These are phyloP conservation scores for Miniopterus natalensis DNA, from an alignment of 2,113 vertebrate species.

Conservation along the genomic window DNA sequence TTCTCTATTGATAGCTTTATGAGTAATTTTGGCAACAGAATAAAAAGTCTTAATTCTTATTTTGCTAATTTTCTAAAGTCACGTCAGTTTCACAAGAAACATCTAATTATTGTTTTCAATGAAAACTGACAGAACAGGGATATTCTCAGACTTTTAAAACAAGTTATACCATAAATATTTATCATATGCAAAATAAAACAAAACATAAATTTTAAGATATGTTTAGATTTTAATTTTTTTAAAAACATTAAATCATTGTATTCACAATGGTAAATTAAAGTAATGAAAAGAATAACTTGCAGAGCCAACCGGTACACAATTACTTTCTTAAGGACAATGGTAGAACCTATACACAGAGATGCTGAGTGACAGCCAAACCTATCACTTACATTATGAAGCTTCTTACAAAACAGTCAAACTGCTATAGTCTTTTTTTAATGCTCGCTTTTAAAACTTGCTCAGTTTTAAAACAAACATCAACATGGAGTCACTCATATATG, in stretches of 20 bases:
- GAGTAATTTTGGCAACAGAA: slow-evolving; percentile 50
- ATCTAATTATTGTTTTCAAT: slow-evolving; percentile 41
- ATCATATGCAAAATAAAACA: slow-evolving; percentile 42
- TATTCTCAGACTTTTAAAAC: slow-evolving; percentile 61
- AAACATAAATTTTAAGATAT: slow-evolving; percentile 40
- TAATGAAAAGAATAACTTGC: slow-evolving; percentile 39
- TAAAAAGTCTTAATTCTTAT: slow-evolving; percentile 52
- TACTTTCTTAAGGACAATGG: slow-evolving; percentile 7
- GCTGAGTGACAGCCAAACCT: background rate
- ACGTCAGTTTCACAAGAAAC: slow-evolving; percentile 51
- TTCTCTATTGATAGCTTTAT: slow-evolving; percentile 28
- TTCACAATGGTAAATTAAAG: slow-evolving; percentile 10
- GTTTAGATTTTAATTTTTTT: slow-evolving; percentile 39
- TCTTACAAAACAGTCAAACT: slow-evolving; percentile 15
- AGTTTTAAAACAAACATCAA: slow-evolving; percentile 9
- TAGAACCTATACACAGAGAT: background rate
- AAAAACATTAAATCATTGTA: slow-evolving; percentile 39
- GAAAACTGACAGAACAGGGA: background rate
- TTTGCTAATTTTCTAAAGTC: slow-evolving; percentile 64
- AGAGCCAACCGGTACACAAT: background rate
- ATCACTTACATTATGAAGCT: background rate
- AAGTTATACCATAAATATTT: slow-evolving; percentile 62
- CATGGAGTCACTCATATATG: background rate
- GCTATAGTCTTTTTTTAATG: background rate
- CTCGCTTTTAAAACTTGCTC: background rate